Evolutionary conservation across 2,113 vertebrate species (phyloP).

Genomic region (Syngnathoides biaculeatus): DNA sequence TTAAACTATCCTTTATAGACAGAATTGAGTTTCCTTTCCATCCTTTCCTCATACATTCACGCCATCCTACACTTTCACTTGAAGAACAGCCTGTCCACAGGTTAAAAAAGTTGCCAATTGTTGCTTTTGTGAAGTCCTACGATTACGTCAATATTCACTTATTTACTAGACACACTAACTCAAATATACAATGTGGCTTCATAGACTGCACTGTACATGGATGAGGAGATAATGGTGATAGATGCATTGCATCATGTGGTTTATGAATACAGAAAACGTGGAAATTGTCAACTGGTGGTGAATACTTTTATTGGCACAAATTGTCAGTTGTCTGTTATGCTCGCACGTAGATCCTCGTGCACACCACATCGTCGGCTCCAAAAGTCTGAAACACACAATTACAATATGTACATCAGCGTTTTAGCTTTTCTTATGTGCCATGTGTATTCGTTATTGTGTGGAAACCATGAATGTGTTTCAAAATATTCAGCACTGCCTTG

Average conservation of each 20-base stretch:
- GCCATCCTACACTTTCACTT: not conserved
- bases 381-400: slow-evolving; percentile 77
- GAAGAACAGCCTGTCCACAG: not conserved
- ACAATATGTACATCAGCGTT: slow-evolving; percentile 9
- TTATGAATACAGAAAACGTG: not conserved
- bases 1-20: slow-evolving; percentile 75
- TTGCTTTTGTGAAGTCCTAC: not conserved
- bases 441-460: not conserved
- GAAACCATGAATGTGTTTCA: too few relatives aligned
- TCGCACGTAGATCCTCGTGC: slow-evolving; percentile 88
- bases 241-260: not conserved
- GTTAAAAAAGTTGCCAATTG: not conserved
- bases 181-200: not conserved
- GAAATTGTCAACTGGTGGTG: not conserved
- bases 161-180: not conserved
- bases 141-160: not conserved
- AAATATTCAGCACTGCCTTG: too few relatives aligned
- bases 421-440: not conserved
- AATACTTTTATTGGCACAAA: not conserved
- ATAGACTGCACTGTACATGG: not conserved
- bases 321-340: slow-evolving; percentile 63
- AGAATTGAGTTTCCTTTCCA: slow-evolving; percentile 12
- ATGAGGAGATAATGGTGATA: not conserved
- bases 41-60: not conserved
- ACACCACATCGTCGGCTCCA: slow-evolving; percentile 89